Evolutionary conservation across 1,140 invertebrate species (phyloP), one percentile per base, ranked within the genome.

Genomic region (Bursaphelenchus mucronatus): DNA sequence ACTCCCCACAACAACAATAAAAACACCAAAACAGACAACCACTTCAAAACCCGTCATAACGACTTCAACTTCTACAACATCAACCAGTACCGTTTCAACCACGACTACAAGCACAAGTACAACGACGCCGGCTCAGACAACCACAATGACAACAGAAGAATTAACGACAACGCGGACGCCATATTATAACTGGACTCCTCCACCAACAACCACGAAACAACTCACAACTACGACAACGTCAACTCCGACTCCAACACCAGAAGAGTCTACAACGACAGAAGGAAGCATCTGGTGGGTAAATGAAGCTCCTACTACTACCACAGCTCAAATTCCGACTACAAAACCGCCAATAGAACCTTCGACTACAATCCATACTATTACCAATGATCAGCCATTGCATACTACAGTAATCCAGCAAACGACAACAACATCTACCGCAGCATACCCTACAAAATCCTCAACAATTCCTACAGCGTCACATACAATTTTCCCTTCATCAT

Each of bases 21-120:
- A 30, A 30, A 5, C 30, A 30, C 30, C 30, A 30, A 30, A 30
- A 30, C 1, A 30, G 5, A 30, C 30, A 30, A 30, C 30, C 30
- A 30, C 5, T 30, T 1, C 1, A 5, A 30, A 30, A 5, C 1
- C 30, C 1, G 5, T 5, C 5, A 5, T 3, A 30, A 30, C 30
- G 30, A 30, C 30, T 30, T 30, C 30, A 30, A 30, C 30, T 1
- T 30, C 30, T 30, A 5, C 30, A 1, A 30, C 5, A 64, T 15
- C n/a, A 39, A 5, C 30, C 5, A 30, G 2, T 30, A 30, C 63
- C 13, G 17, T 41, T 50, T 11, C 53, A 41, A 46, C 50, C 21
- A 47, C 59, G 40, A 50, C 46, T 11, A 54, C 59, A 50, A 21
- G 44, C 41, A 39, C 59, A 51, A 49, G 58, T 44, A 9, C 41